A percentile compares a stretch with the other conserved stretches of the same genome.
Evolutionary conservation across 53 echinoderm and acorn worm genomes (phyloP).

Genomic region (Temnopleurus reevesii): DNA sequence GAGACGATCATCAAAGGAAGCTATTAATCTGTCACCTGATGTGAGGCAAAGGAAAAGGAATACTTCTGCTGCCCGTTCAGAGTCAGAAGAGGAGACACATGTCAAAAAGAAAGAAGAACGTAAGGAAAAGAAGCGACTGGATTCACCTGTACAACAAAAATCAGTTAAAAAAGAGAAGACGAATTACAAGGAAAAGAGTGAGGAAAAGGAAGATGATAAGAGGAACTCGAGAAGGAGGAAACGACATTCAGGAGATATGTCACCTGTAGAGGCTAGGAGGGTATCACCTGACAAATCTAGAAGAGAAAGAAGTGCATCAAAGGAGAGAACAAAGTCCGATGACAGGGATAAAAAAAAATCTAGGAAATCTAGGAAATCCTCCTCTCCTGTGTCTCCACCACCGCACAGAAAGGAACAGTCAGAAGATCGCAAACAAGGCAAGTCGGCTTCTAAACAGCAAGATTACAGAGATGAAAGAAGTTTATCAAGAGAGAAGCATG

Average conservation of each 20-base stretch:
- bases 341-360: slow-evolving; percentile 18
- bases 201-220: not conserved
- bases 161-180: slow-evolving; percentile 1
- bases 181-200: not conserved
- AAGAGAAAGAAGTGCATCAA: not conserved
- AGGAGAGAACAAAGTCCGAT: not conserved
- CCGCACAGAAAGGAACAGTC: not conserved
- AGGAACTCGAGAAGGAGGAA: not conserved
- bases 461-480: not conserved
- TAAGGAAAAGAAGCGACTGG: not conserved
- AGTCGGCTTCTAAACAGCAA: not conserved
- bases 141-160: not conserved
- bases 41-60: not conserved
- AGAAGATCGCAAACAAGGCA: not conserved
- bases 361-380: not conserved
- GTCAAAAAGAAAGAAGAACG: not conserved
- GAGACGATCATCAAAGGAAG: not conserved
- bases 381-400: not conserved
- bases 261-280: not conserved
- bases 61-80: not conserved
- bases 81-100: not conserved
- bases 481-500: not conserved
- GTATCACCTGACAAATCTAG: not conserved
- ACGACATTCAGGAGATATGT: not conserved
- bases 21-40: not conserved